phyloP scores from a whole-genome alignment of 1,140 invertebrate genomes.

The Bradysia coprophila region DNA sequence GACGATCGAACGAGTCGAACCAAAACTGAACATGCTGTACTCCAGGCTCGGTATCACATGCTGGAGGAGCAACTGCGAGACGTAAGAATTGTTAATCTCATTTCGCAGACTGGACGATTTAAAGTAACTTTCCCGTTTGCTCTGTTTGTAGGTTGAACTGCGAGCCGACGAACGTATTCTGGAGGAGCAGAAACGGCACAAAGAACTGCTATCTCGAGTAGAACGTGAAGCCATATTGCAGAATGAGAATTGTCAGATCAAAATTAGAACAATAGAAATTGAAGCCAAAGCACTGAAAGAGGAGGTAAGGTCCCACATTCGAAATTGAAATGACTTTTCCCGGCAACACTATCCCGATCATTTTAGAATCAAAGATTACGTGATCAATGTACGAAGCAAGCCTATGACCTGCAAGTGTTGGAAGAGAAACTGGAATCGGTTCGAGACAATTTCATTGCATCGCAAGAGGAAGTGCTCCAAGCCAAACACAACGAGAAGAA shows the following conservation, averaged over 20 bases:
- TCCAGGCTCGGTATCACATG: conserved; percentile 75
- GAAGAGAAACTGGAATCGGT: conserved; percentile 23
- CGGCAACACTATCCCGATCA: too few species aligned
- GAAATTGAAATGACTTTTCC: too few species aligned
- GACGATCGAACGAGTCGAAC: conserved; percentile 72
- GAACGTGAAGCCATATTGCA: conserved; percentile 76
- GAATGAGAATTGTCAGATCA: conserved; percentile 65
- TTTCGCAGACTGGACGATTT: too few species aligned
- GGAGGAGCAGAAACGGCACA: conserved; percentile 67
- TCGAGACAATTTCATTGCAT: conserved; percentile 25
- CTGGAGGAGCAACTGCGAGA: conserved; percentile 84
- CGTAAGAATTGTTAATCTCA: too few species aligned
- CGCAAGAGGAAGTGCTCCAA: conserved; percentile 27
- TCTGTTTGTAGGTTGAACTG: conserved; percentile 44
- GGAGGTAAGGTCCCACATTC: conserved; percentile 31
- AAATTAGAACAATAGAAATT: conserved; percentile 57
- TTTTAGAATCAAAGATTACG: conserved; percentile 18
- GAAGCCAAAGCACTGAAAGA: conserved; percentile 59
- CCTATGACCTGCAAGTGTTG: conserved; percentile 20
- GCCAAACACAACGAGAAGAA: conserved; percentile 25
- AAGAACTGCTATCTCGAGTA: conserved; percentile 57
- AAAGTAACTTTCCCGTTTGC: too few species aligned
- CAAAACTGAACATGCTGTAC: conserved; percentile 78
- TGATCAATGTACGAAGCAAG: conserved; percentile 22
- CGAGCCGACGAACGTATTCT: conserved; percentile 66